phyloP scores from a whole-genome alignment of 1,140 invertebrate species.

The Platyscapa corneri region DNA sequence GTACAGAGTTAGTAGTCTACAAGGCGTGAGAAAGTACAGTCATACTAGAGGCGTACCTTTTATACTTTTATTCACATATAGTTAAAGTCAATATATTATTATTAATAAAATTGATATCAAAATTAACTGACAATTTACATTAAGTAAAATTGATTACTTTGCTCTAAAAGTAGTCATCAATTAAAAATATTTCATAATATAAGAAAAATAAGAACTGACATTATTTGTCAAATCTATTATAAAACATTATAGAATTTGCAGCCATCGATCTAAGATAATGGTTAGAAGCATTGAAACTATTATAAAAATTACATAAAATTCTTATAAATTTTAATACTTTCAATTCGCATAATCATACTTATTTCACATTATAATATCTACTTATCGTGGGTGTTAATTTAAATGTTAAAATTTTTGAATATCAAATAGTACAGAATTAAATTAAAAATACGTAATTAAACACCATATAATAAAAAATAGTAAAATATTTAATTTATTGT shows the following conservation, averaged over 20 bases:
- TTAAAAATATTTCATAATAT: background rate
- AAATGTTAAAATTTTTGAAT: background rate
- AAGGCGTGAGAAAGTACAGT: no score
- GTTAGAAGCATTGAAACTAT: background rate
- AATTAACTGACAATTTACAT: no score
- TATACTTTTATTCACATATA: no score
- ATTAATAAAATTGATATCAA: no score
- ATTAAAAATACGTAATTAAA: background rate
- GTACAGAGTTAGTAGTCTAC: no score
- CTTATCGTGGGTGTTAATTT: background rate
- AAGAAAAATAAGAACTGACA: background rate
- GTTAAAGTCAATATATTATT: no score
- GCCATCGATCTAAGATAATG: background rate
- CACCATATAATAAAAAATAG: background rate
- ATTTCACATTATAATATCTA: background rate
- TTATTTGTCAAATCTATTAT: background rate
- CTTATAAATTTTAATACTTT: background rate
- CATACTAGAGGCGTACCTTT: no score
- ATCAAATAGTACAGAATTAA: background rate
- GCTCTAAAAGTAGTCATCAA: background rate
- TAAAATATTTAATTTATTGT: no score
- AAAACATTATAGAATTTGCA: no score
- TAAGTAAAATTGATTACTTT: no score
- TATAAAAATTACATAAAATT: background rate
- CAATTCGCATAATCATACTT: no score